phyloP scores from a whole-genome alignment of 2,113 vertebrate species.

The Empidonax alnorum region DNA sequence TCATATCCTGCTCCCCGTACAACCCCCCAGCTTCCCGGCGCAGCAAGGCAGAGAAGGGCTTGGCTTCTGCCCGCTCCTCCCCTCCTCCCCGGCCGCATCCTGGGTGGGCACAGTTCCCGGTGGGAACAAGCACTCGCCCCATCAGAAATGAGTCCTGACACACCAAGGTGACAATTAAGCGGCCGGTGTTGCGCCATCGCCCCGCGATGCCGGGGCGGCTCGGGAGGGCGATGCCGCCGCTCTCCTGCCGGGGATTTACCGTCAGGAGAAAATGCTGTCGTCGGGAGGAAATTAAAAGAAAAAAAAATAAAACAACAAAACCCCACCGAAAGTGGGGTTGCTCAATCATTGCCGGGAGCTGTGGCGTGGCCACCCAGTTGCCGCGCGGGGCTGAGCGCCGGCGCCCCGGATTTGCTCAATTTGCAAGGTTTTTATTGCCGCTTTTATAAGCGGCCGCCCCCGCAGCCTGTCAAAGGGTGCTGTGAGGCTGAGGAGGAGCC shows the following conservation, averaged over 20 bases:
- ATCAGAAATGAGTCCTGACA: not conserved
- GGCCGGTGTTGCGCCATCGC: not conserved
- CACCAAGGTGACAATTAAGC: not conserved
- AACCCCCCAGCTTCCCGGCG: not conserved
- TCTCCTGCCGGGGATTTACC: not conserved
- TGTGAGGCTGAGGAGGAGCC: not conserved
- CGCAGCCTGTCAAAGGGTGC: not conserved
- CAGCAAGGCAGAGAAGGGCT: not conserved
- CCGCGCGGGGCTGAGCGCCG: not conserved
- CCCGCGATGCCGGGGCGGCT: accelerated
- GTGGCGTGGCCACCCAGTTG: not conserved
- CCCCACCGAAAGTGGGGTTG: not conserved
- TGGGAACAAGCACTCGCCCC: not conserved
- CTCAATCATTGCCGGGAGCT: not conserved
- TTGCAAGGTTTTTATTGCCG: not conserved
- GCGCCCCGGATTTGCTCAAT: not conserved
- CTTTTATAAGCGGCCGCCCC: not conserved
- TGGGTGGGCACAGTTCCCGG: not conserved
- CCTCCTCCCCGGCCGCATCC: not conserved
- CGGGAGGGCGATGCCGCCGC: not conserved
- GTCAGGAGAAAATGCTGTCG: not conserved
- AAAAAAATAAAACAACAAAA: not conserved
- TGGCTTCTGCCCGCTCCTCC: not conserved
- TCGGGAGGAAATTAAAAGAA: not conserved
- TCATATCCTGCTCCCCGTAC: accelerated